Base-by-base conservation (phyloP, 2,888 invertebrate species). In the Morpho deidamia region DNA sequence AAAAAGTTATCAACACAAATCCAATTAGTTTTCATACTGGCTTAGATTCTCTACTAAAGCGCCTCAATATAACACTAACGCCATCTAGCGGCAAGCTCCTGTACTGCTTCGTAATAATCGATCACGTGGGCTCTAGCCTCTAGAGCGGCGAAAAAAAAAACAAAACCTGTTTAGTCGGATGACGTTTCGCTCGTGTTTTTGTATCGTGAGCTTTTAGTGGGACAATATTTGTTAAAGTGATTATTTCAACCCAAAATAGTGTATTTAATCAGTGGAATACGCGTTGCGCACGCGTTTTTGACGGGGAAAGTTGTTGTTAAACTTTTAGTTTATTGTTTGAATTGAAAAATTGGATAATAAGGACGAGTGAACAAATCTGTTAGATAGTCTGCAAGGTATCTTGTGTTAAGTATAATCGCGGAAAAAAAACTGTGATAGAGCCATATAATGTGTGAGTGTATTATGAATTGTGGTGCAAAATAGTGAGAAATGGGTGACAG, bases 401-500 rank as follows among this genome's bases (percentile, higher is more conserved):
- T 50, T 38, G 10, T 50, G 35, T 49, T 33, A 37, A 53, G 43
- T 48, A 34, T 44, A 40, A 44, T 54, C 47, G 53, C 53, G 44
- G 56, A 49, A 77, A 75, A 79, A 76, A 79, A 58, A 40, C n/a
- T 50, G 48, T 55, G 50, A 51, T 49, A 44, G 46, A 51, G 48
- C 38, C 43, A 41, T 41, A 40, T 43, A 50, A 58, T 44, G 53
- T 57, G 65, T 63, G 63, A 54, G 60, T 68, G 55, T 55, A 42
- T 51, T 55, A 50, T 49, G 55, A 54, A 63, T 73, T 76, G 81
- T 78, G 72, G 70, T 58, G 38, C 43, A 44, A 44, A 50, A 50
- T 38, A 44, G 43, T 72, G 71, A 84, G 86, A 83, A 78, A 89
- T 89, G 88, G 88, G 82, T 83, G 86, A 85, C 79, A 83, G 76